A percentile compares a stretch with the other conserved stretches of the same genome.
phyloP scores from a whole-genome alignment of 2,888 invertebrate genomes.

The Cephus spinipes region DNA sequence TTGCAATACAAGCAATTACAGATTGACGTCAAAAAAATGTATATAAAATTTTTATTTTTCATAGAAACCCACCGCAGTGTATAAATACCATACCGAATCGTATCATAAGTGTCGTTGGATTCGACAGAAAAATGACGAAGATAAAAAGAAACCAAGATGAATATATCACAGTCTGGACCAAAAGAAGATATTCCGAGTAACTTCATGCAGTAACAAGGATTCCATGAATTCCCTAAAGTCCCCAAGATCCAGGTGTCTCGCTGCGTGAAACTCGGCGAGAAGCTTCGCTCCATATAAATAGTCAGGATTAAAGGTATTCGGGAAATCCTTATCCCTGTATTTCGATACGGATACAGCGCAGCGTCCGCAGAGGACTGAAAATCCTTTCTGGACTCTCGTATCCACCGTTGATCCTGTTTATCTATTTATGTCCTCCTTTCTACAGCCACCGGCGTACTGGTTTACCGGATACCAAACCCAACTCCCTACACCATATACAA shows the following conservation, averaged over 20 bases:
- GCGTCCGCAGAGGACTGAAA: neutral
- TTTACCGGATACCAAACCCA: neutral
- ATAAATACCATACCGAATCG: neutral
- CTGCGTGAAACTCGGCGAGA: neutral
- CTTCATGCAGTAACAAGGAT: neutral
- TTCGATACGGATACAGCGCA: neutral
- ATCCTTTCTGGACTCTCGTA: neutral
- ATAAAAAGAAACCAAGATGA: too few relatives aligned
- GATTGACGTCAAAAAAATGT: neutral
- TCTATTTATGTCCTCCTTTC: neutral
- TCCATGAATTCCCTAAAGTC: neutral
- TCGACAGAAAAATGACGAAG: too few relatives aligned
- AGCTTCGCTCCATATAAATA: neutral
- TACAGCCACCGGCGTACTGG: neutral
- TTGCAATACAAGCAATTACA: neutral
- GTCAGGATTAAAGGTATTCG: neutral
- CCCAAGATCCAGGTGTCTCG: neutral
- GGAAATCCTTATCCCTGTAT: neutral
- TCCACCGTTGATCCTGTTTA: neutral
- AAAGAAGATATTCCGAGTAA: neutral
- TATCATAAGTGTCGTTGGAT: too few relatives aligned
- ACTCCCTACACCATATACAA: neutral
- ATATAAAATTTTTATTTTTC: neutral
- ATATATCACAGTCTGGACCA: neutral
- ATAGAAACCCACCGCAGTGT: neutral